These are phyloP conservation scores for Notospermus geniculatus DNA, from an alignment of 1,140 invertebrate genomes.

Conservation along the genomic window DNA sequence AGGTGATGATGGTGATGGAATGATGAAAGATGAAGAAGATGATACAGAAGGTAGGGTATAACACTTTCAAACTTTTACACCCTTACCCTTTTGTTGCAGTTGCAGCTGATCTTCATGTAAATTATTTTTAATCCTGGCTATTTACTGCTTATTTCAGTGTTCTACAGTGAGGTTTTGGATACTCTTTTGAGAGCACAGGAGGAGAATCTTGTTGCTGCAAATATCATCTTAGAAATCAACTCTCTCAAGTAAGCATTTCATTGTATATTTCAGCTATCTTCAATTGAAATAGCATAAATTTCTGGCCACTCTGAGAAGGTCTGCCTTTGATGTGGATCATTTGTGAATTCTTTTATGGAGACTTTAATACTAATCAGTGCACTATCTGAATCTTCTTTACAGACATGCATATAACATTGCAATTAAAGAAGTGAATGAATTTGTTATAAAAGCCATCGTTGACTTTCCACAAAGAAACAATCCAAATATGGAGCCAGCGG, in stretches of 20 bases:
- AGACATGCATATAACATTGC: constrained; percentile 90
- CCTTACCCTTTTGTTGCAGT: not conserved
- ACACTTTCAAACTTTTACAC: too few species aligned
- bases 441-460: constrained; percentile 77
- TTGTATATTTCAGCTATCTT: not conserved
- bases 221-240: constrained; percentile 93
- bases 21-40: not conserved
- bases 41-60: constrained; percentile 1
- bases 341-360: not conserved
- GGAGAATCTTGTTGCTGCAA: constrained; percentile 82
- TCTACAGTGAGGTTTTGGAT: constrained; percentile 85
- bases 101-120: not conserved
- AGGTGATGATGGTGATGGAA: constrained; percentile 18
- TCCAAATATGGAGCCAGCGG: constrained; percentile 15
- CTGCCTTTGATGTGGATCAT: not conserved
- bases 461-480: constrained; percentile 60
- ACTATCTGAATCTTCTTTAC: constrained; percentile 26
- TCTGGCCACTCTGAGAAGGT: not conserved
- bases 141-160: constrained; percentile 58
- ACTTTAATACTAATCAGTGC: constrained; percentile 1
- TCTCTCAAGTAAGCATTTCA: constrained; percentile 67
- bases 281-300: not conserved
- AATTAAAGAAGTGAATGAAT: constrained; percentile 81
- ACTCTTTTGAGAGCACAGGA: constrained; percentile 81
- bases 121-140: not conserved